Percentiles rank a stretch among this genome's conserved stretches.
phyloP scores from a whole-genome alignment of 2,797 vertebrate genomes.

The Astyanax mexicanus region DNA sequence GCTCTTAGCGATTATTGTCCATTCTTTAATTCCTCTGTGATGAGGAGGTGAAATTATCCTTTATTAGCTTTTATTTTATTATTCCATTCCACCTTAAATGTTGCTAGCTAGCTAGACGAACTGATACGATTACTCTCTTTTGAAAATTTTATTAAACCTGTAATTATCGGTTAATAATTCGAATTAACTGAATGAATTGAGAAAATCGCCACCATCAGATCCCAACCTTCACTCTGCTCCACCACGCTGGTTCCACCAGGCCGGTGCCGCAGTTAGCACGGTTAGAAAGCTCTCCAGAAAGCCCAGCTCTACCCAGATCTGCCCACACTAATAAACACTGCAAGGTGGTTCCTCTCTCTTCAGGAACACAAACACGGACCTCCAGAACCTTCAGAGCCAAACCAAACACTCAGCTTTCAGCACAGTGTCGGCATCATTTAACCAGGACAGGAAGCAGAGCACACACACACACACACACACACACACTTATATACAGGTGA shows the following conservation, averaged over 20 bases:
- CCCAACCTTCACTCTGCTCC: constrained; percentile 18
- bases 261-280: background rate
- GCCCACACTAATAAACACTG: constrained; percentile 44
- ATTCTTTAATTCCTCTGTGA: too few species aligned
- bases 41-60: too few species aligned
- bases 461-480: constrained; percentile 45
- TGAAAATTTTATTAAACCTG: too few species aligned
- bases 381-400: constrained; percentile 23
- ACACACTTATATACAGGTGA: constrained; percentile 53
- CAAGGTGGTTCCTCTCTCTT: constrained; percentile 37
- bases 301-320: background rate
- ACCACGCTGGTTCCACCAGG: background rate
- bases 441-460: constrained; percentile 39
- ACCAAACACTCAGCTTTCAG: constrained; percentile 24
- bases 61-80: too few species aligned
- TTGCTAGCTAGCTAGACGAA: too few species aligned
- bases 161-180: too few species aligned
- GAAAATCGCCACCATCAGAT: too few species aligned
- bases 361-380: constrained; percentile 40
- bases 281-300: background rate
- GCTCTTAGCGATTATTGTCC: too few species aligned
- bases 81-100: too few species aligned
- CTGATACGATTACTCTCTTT: too few species aligned
- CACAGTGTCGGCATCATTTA: constrained; percentile 54
- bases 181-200: too few species aligned